These are phyloP conservation scores for Bombus breviceps DNA, from an alignment of 1,140 invertebrate genomes.

Conservation along the genomic window DNA sequence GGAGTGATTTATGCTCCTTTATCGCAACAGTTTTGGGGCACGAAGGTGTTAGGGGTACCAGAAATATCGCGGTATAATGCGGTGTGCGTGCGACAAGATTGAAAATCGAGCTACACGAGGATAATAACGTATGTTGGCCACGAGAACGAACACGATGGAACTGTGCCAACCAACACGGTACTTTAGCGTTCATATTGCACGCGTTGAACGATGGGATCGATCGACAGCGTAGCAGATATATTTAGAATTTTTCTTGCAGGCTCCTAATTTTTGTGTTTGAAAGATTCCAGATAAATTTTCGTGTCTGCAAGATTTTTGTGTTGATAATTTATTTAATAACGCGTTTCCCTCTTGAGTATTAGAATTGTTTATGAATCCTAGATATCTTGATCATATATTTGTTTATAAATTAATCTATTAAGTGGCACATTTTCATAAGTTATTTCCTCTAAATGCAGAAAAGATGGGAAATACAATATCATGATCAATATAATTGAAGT, in stretches of 20 bases:
- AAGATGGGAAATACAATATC: no score
- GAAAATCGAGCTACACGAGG: conserved; percentile 57
- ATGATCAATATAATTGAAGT: no score
- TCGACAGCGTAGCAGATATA: conserved; percentile 3
- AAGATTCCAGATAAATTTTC: no score
- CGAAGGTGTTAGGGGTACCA: conserved; percentile 18
- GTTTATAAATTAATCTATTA: no score
- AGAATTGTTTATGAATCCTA: no score
- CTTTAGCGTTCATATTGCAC: conserved; percentile 44
- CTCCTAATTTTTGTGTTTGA: neutral
- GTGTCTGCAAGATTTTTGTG: no score
- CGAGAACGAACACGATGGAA: conserved; percentile 54
- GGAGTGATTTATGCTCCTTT: conserved; percentile 31
- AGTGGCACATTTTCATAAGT: no score
- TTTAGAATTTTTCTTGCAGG: conserved; percentile 10
- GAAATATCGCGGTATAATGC: conserved; percentile 27
- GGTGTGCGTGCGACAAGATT: conserved; percentile 20
- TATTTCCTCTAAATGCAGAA: no score
- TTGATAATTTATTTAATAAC: no score
- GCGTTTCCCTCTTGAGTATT: no score
- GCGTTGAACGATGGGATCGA: conserved; percentile 24
- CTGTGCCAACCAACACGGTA: conserved; percentile 52
- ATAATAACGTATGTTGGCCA: conserved; percentile 56
- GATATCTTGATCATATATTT: no score
- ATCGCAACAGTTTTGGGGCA: conserved; percentile 13